Conservation (phyloP, 2,888 invertebrate species). For the Xestia sexstrigata region DNA sequence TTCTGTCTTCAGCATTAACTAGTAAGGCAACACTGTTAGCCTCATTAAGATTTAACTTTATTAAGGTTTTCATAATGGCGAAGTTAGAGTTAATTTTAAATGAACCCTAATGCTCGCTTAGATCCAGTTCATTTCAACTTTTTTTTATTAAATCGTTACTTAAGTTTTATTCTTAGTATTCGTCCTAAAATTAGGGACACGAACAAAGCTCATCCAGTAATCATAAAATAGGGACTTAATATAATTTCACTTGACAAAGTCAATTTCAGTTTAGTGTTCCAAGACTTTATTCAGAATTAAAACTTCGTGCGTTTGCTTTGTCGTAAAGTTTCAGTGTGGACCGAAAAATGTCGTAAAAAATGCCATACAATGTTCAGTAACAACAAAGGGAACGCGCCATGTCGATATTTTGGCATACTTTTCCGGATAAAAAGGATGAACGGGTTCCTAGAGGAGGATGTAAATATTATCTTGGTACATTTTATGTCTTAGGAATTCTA, state of each 20-base stretch:
- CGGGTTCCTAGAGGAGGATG: slow-evolving; percentile 38
- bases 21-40: slow-evolving; percentile 16
- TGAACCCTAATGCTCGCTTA: slow-evolving; percentile 20
- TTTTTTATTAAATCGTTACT: slow-evolving; percentile 55
- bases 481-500: slow-evolving; percentile 43
- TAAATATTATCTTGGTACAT: slow-evolving; percentile 46
- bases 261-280: slow-evolving; percentile 67
- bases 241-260: slow-evolving; percentile 65
- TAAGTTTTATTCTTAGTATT: slow-evolving; percentile 43
- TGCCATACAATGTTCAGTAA: slow-evolving; percentile 61
- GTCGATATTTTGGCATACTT: slow-evolving; percentile 57
- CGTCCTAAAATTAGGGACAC: slow-evolving; percentile 50
- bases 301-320: slow-evolving; percentile 64
- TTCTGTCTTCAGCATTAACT: slow-evolving; percentile 6
- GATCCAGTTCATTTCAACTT: slow-evolving; percentile 25
- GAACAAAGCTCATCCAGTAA: slow-evolving; percentile 60
- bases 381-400: slow-evolving; percentile 51
- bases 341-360: slow-evolving; percentile 66
- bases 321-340: slow-evolving; percentile 57
- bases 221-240: slow-evolving; percentile 65
- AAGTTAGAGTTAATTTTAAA: slow-evolving; percentile 14
- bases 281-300: slow-evolving; percentile 66
- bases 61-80: slow-evolving; percentile 21
- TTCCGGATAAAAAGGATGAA: slow-evolving; percentile 45
- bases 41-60: slow-evolving; percentile 28